Percentiles rank a stretch among this genome's conserved stretches.
phyloP scores from a whole-genome alignment of 2,888 invertebrate genomes.

The Julus scandinavius region DNA sequence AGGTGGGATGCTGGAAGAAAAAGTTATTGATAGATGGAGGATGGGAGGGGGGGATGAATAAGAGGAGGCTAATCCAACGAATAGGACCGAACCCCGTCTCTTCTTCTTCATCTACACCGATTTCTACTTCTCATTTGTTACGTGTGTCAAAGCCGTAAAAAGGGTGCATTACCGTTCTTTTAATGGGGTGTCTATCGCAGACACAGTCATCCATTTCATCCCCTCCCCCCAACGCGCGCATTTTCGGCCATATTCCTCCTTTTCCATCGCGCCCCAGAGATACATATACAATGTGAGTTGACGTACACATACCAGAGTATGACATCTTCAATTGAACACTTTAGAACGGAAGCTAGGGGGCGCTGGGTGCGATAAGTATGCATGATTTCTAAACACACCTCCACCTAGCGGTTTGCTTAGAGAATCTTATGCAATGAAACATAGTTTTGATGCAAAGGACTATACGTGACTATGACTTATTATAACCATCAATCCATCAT shows the following conservation, averaged over 20 bases:
- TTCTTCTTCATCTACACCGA: background rate
- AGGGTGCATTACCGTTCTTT: constrained; percentile 30
- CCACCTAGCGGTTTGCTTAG: too few relatives aligned
- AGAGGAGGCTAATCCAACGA: background rate
- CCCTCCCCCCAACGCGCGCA: background rate
- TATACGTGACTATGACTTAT: too few relatives aligned
- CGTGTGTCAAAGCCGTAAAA: constrained; percentile 47
- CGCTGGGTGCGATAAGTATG: too few relatives aligned
- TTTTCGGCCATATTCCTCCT: background rate
- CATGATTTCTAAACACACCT: too few relatives aligned
- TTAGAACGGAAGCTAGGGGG: too few relatives aligned
- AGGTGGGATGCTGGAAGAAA: background rate
- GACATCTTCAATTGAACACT: too few relatives aligned
- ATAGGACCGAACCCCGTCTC: background rate
- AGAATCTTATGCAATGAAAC: too few relatives aligned
- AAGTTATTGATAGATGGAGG: constrained; percentile 17
- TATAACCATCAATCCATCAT: too few relatives aligned
- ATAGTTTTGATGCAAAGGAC: too few relatives aligned
- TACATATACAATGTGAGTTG: too few relatives aligned
- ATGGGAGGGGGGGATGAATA: background rate
- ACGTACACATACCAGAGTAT: too few relatives aligned
- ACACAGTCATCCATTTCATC: constrained; percentile 4
- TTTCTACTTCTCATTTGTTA: constrained; percentile 43
- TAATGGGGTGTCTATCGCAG: constrained; percentile 21
- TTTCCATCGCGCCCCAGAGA: background rate